Base-by-base conservation (phyloP, 2,797 vertebrate species). In the Huso huso region DNA sequence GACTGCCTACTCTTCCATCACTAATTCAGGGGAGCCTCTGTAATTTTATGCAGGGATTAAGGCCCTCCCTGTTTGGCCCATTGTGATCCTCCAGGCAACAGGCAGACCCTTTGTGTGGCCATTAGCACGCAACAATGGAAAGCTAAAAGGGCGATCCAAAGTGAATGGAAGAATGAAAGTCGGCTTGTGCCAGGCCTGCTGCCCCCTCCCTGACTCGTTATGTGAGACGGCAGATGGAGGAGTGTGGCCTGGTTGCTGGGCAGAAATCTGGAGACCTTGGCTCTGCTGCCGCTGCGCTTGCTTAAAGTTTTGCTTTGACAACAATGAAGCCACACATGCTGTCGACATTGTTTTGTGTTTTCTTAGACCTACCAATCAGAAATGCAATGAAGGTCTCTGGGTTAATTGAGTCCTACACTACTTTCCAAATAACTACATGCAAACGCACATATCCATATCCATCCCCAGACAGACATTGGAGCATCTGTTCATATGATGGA, bases 211-310 rank as follows among this genome's bases (percentile, higher is more conserved):
- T 72, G 74, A 64, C 84, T 88, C 81, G 79, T 87, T 88, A 84
- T 77, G 69, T 72, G 76, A 81, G 79, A 78, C 80, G 57, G 80
- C 88, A 90, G 87, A 91, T 88, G 90, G 88, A 88, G 85, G 85
- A 78, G 83, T 76, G 80, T 81, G 80, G 81, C 81, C 81, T 71
- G 77, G 91, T 94, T 92, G 91, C 90, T 49, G 83, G 89, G 92
- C 90, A 93, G 90, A 91, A 78, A 77, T 79, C 72, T 51, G 62
- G 68, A 70, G 74, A 73, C 72, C 76, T 75, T 77, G 76, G 66
- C 76, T 79, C 82, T 76, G 71, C 50, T 60, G 37, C 61, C 7
- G 52, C 66, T 50, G 51, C 61, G 62, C 77, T 77, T 76, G 69
- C 11, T 53, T 63, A 69, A 68, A 69, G 70, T 74, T 62, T 73